Percentiles rank a stretch among this genome's conserved stretches.
Conservation (phyloP, 2,888 invertebrate species). For the Lepas anatifera region DNA sequence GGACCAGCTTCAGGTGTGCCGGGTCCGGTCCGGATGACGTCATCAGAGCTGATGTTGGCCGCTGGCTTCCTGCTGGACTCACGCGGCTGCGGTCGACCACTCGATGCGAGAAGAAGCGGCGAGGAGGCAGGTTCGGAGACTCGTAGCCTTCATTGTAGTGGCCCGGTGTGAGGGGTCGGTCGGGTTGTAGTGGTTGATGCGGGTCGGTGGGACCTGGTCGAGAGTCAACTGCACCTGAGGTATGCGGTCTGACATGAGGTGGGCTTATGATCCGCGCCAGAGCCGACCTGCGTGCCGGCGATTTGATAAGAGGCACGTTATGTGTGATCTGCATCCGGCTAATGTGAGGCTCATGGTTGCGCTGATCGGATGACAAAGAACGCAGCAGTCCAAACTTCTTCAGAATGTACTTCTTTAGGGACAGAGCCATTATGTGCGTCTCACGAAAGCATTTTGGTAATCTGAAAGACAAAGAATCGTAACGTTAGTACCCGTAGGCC, state of each 20-base stretch:
- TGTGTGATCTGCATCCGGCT: no score
- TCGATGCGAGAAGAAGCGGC: background rate
- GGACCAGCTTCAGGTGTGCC: slow-evolving; percentile 44
- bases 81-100: background rate
- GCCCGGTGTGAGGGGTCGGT: background rate
- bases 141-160: background rate
- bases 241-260: no score
- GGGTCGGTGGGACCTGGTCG: background rate
- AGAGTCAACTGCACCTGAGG: no score
- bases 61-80: background rate
- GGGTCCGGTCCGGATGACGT: slow-evolving; percentile 28
- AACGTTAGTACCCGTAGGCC: background rate
- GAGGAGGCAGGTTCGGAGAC: background rate
- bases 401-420: background rate
- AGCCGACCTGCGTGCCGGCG: no score
- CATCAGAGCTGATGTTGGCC: background rate
- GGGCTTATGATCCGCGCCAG: no score
- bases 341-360: background rate
- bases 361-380: background rate
- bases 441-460: no score
- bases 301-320: no score
- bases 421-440: background rate
- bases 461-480: background rate
- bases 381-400: background rate
- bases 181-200: background rate